Evolutionary conservation across 2,113 vertebrate species (phyloP).

Genomic region (Vulpes lagopus): DNA sequence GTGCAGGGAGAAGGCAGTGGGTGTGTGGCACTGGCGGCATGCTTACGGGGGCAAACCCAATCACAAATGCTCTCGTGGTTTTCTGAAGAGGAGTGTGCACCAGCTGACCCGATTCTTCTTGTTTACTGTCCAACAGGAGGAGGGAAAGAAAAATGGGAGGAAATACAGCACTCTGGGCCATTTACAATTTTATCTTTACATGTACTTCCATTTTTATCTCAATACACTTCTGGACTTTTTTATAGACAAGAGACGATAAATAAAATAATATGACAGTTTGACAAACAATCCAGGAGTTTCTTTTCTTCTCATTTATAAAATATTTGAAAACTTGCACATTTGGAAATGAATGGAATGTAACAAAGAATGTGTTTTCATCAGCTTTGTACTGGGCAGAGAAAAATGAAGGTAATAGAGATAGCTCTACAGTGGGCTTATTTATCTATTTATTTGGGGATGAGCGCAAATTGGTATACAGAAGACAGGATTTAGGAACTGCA

Average conservation of each 20-base stretch:
- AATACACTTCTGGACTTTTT: slow-evolving; percentile 57
- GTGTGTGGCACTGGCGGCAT: fast-evolving
- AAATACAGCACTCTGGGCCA: background rate
- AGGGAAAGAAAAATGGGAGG: slow-evolving; percentile 71
- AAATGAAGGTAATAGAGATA: slow-evolving; percentile 62
- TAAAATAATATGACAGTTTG: slow-evolving; percentile 50
- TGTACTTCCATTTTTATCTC: slow-evolving; percentile 64
- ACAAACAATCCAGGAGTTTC: slow-evolving; percentile 6
- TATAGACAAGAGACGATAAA: slow-evolving; percentile 64
- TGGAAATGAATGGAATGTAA: slow-evolving; percentile 68
- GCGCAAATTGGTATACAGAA: background rate
- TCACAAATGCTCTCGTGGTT: background rate
- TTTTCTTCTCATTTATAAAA: slow-evolving; percentile 53
- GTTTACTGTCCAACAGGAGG: slow-evolving; percentile 72
- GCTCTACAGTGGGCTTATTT: background rate
- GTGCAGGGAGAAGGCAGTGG: background rate
- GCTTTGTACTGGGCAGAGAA: slow-evolving; percentile 63
- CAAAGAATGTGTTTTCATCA: background rate
- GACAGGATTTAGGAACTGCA: background rate
- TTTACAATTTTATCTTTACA: slow-evolving; percentile 64
- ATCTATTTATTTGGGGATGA: background rate
- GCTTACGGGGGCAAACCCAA: fast-evolving
- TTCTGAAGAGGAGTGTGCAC: background rate
- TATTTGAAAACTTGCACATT: slow-evolving; percentile 51
- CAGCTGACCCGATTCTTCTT: slow-evolving; percentile 61